Percentiles rank a stretch among this genome's conserved stretches.
Evolutionary conservation across 2,797 vertebrate genomes (phyloP).

Genomic region (Trachops cirrhosus): DNA sequence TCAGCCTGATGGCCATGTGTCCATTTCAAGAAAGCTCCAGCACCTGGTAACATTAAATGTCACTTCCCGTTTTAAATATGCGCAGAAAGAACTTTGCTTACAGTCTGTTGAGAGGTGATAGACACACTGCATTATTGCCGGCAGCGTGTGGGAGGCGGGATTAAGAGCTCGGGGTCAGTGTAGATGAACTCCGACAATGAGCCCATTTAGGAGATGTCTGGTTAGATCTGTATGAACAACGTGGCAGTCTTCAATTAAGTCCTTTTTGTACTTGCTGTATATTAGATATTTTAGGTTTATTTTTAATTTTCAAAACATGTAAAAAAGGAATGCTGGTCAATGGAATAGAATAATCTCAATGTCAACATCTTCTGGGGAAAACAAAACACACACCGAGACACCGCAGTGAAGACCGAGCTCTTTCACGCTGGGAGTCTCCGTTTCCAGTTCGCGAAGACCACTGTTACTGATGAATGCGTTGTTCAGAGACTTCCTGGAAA

Average conservation of each 20-base stretch:
- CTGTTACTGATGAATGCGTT: not conserved
- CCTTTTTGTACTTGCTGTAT: not conserved
- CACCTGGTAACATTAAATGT: not conserved
- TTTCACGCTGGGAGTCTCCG: not conserved
- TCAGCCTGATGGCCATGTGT: not conserved
- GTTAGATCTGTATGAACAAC: not conserved
- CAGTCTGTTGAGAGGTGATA: not conserved
- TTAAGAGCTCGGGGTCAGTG: not conserved
- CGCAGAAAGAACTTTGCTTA: not conserved
- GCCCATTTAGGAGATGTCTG: not conserved
- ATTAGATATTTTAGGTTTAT: not conserved
- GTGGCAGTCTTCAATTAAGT: not conserved
- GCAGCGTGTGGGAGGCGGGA: not conserved
- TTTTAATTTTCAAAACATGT: not conserved
- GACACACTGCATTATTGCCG: no score
- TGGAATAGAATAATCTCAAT: not conserved
- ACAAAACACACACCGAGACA: not conserved
- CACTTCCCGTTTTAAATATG: not conserved
- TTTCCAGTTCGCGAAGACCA: not conserved
- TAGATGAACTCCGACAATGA: not conserved
- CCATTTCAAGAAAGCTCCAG: not conserved
- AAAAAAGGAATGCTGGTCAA: not conserved
- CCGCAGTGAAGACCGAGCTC: not conserved
- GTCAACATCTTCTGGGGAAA: not conserved
- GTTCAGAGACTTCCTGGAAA: not conserved